Evolutionary conservation across 2,113 vertebrate species (phyloP), one percentile per base, ranked within the genome.

Genomic region (Garra rufa): DNA sequence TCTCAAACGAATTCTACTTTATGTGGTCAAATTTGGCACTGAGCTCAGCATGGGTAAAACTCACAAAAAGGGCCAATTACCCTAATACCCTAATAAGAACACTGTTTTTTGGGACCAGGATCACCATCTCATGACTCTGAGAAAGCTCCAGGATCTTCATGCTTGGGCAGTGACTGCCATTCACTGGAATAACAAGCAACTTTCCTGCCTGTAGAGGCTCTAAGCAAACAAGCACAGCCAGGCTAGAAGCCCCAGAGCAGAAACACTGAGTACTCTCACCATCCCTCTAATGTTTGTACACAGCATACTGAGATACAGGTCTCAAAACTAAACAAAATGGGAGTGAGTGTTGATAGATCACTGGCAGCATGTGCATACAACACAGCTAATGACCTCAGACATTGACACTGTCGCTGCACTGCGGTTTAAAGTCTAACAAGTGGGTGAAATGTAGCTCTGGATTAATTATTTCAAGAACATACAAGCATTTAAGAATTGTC

Each of bases 101-200:
- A 83, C 86, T 95, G 65, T 65, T 92, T 57, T 96, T 94, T 0
- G 97, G 96, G n/a, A 90, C 46, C 48, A 97, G 50, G 0, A 95
- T 85, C 0, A 96, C 87, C n/a, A 96, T 55, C 8, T 97, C 91
- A 0, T 98, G 95, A 3, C 95, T 94, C 0, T 13, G 75, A 0
- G 0, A 15, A 0, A 98, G 92, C 43, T 95, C 93, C 55, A 97
- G 88, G 0, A 85, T 48, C 21, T 48, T 86, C 95, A 97, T 95
- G 90, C 95, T 97, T 6, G 97, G 91, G 97, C 96, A 98, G 91
- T 96, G 96, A 80, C 97, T 98, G 15, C 96, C 95, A 6, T 91
- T 95, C 91, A 96, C 92, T 41, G 95, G 95, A 83, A 96, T 28
- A 28, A 95, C 96, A 71, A 96, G 90, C 3, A 96, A 85, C 55